Evolutionary conservation across 30 jellyfish, hydroid and myxozoan species (phyloP).

Genomic region (Cassiopea andromeda): DNA sequence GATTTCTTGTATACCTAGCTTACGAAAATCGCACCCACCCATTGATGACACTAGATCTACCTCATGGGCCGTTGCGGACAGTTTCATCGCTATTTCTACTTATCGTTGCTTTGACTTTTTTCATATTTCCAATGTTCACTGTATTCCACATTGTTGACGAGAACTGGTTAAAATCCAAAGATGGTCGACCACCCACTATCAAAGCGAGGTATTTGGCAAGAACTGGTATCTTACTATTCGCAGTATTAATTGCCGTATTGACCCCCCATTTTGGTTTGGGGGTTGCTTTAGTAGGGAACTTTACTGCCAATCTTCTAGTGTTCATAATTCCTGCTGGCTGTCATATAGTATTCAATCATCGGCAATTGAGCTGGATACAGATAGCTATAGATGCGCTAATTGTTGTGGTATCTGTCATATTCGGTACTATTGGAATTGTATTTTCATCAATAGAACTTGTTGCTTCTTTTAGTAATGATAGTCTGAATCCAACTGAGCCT

Average conservation of each 20-base stretch:
- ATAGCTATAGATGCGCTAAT: constrained; percentile 33
- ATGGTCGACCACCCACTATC: background rate
- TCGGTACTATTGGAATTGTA: constrained; percentile 48
- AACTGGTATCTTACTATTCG: constrained; percentile 28
- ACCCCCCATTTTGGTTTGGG: constrained; percentile 88
- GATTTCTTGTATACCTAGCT: constrained; percentile 79
- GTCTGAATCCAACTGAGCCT: constrained; percentile 78
- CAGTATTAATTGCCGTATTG: constrained; percentile 61
- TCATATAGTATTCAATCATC: constrained; percentile 58
- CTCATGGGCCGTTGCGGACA: constrained; percentile 71
- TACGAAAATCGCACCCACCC: constrained; percentile 68
- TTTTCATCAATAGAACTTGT: constrained; percentile 32
- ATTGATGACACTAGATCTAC: constrained; percentile 76
- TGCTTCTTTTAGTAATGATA: constrained; percentile 44
- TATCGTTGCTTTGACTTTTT: constrained; percentile 80
- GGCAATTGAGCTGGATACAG: background rate
- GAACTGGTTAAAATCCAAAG: constrained; percentile 43
- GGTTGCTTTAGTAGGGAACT: constrained; percentile 76
- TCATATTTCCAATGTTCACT: constrained; percentile 82
- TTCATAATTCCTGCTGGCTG: constrained; percentile 73
- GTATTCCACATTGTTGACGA: constrained; percentile 83
- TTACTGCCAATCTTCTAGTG: constrained; percentile 73
- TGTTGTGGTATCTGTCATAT: constrained; percentile 5
- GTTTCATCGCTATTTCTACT: constrained; percentile 49
- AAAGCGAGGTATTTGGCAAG: constrained; percentile 37